Conservation (phyloP, 2,797 vertebrate species). For the Lepus oiostolus region DNA sequence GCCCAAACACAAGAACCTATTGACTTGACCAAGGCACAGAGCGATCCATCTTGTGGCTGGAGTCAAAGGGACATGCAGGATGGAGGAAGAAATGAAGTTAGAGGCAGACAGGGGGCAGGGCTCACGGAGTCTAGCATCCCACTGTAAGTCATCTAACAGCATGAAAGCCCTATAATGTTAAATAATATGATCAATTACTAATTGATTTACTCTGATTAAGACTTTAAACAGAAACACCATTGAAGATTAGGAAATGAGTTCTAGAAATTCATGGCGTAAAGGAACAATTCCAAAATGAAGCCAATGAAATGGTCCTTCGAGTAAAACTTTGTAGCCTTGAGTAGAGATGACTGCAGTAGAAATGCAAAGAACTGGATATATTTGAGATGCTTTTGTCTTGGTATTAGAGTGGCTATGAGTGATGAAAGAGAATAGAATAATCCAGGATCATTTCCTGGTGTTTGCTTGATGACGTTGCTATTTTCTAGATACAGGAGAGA, state of each 20-base stretch:
- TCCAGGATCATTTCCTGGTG: neutral
- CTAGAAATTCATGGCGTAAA: neutral
- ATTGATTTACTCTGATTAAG: neutral
- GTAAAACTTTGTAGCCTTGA: neutral
- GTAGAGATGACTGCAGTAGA: neutral
- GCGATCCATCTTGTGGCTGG: neutral
- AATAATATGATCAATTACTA: neutral
- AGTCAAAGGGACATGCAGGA: neutral
- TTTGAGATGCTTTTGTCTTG: neutral
- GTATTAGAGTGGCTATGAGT: neutral
- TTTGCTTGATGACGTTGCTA: neutral
- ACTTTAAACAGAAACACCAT: neutral
- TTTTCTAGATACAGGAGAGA: neutral
- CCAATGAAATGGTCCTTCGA: neutral
- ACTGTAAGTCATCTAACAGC: neutral
- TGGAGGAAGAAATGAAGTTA: neutral
- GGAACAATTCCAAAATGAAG: neutral
- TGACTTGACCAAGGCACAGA: neutral
- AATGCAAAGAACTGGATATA: neutral
- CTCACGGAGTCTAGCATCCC: neutral
- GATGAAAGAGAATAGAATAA: neutral
- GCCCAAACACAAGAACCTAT: fast-evolving
- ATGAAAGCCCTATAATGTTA: neutral
- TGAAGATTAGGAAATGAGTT: neutral
- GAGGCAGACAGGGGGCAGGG: neutral